These are phyloP conservation scores for Hyles euphorbiae DNA, from an alignment of 1,140 invertebrate genomes.

Conservation along the genomic window DNA sequence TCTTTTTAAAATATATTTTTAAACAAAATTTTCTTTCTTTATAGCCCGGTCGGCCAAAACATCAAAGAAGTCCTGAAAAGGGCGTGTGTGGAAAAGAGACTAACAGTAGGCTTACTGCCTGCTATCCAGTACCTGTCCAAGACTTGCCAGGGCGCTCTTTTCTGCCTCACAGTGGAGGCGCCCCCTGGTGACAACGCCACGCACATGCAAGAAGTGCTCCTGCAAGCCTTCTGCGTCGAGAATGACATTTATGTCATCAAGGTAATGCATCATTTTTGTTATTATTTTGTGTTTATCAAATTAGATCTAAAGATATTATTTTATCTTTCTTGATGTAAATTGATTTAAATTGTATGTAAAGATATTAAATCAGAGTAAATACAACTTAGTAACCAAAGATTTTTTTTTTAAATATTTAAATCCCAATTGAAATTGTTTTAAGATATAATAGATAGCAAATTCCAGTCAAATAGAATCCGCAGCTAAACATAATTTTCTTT, in stretches of 20 bases:
- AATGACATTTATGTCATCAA: conserved; percentile 82
- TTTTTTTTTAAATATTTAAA: no score
- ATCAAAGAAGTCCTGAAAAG: conserved; percentile 76
- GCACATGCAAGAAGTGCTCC: conserved; percentile 81
- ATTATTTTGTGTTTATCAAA: no score
- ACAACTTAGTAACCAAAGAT: no score
- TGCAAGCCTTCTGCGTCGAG: conserved; percentile 83
- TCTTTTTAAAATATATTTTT: no score
- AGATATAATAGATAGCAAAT: no score
- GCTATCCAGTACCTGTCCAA: conserved; percentile 78
- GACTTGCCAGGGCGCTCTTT: conserved; percentile 77
- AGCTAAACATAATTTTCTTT: conserved; percentile 23
- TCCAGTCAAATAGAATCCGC: no score
- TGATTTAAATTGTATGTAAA: no score
- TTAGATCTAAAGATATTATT: no score
- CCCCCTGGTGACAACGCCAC: conserved; percentile 78
- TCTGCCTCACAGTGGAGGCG: conserved; percentile 79
- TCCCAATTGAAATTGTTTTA: no score
- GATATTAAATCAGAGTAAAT: no score
- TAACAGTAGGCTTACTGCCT: conserved; percentile 78
- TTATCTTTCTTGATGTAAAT: no score
- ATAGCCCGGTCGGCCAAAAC: conserved; percentile 70
- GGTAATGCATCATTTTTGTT: conserved; percentile 47
- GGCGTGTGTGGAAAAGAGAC: conserved; percentile 76
- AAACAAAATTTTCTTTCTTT: conserved; percentile 31